Evolutionary conservation across 2,113 vertebrate species (phyloP).

Genomic region (Dicerorhinus sumatrensis): DNA sequence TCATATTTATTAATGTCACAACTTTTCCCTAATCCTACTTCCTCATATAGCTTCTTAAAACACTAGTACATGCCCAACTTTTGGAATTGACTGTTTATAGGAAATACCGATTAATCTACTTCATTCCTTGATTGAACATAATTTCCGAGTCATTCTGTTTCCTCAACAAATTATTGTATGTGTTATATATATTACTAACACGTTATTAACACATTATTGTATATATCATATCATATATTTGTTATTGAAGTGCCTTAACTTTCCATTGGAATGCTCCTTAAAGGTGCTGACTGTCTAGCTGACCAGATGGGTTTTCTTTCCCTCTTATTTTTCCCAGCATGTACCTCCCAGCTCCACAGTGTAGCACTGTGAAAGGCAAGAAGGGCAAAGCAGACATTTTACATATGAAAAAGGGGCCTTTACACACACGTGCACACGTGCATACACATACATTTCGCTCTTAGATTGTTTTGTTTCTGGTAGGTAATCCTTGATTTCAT

Average conservation of each 20-base stretch:
- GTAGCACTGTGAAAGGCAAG: conserved; percentile 19
- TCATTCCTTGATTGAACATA: neutral
- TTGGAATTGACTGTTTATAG: neutral
- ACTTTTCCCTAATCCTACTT: neutral
- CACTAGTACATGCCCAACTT: neutral
- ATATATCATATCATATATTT: neutral
- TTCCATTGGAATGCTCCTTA: neutral
- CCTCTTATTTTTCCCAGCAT: neutral
- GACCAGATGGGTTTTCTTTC: neutral
- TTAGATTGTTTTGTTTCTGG: neutral
- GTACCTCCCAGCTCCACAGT: neutral
- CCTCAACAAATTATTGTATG: neutral
- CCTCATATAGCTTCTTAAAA: neutral
- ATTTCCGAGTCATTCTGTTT: neutral
- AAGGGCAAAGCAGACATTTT: neutral
- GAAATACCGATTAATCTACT: neutral
- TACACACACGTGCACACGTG: too few relatives aligned
- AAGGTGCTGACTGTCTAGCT: neutral
- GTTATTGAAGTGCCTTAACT: conserved; percentile 5
- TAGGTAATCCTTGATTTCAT: conserved; percentile 45
- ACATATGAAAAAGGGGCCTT: neutral
- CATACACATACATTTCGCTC: neutral
- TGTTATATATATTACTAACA: neutral
- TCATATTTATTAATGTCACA: neutral
- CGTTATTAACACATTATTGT: neutral